Base-by-base conservation (phyloP, 2,113 vertebrate species). In the Calonectris borealis region DNA sequence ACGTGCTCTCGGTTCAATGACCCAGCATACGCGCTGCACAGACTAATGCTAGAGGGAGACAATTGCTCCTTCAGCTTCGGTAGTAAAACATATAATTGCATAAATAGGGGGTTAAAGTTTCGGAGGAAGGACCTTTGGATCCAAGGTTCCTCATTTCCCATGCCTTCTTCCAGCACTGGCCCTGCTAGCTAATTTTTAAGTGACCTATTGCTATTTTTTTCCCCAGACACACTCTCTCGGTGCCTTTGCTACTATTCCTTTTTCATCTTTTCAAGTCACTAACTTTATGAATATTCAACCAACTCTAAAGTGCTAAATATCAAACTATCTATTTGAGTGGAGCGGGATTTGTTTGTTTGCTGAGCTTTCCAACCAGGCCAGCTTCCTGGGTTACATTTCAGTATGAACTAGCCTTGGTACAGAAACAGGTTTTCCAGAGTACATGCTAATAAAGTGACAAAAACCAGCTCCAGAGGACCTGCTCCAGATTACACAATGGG, bases 1-100 rank as follows among this genome's bases (percentile, higher is more conserved):
- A 26, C 0, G 16, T 18, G 27, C 40, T 78, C 36, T 19, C 22
- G 11, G 36, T 13, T 32, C 82, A 32, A 5, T 1, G n/a, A 14
- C 13, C 48, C 19, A 29, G 34, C 77, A 20, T 0, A 22, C 0
- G 2, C 4, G 1, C 60, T 16, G 31, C 62, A 32, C 9, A 11
- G 71, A 32, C 18, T 3, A 3, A 42, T 7, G 36, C 55, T 8
- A 5, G 7, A 27, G 34, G 60, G 24, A 61, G 3, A 21, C 9
- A 5, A 6, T 3, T 27, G 71, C 29, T 55, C 25, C 57, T 42
- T 25, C 10, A 57, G 61, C 29, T 77, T 15, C 51, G 32, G 15
- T 14, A 75, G 44, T 10, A 51, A 38, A 18, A 27, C 0, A 3
- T 10, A 19, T 8, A 42, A 48, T 2, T n/a, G 71, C 55, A 61